Evolutionary conservation across 2,113 vertebrate genomes (phyloP), one percentile per base, ranked within the genome.

Genomic region (Albula goreensis): DNA sequence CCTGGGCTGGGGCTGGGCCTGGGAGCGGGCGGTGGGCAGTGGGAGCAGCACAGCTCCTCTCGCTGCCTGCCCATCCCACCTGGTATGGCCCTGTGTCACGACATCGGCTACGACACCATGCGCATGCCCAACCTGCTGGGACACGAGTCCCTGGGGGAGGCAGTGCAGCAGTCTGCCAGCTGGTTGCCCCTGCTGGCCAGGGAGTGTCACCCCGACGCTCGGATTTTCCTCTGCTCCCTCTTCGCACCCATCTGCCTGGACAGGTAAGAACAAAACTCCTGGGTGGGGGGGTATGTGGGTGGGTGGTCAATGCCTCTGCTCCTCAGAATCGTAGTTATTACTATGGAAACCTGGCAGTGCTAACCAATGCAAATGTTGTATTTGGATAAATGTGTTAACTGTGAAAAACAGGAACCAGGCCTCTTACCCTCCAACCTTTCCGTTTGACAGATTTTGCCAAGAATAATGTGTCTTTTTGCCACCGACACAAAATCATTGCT

Each of bases 211-310:
- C 95, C 96, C 0, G 95, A 96, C 0, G 96, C 95, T n/a, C 91
- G 93, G 86, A 96, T 97, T 86, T 96, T 97, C 91, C 95, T 97
- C 89, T 97, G 97, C 92, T 97, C 96, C 6, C 96, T 97, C 77
- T 97, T 97, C 84, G 95, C 95, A n/a, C 96, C 95, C 0, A 92
- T 97, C 89, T 97, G 97, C 90, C 91, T 97, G 5, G 95, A 97
- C 92, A 96, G 96, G 96, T 97, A 95, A 95, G 93, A 22, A 5
- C 13, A 80, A 80, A 80, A 80, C 4, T 13, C 79, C 79, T 22
- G 19, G 12, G 17, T 10, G 2, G 70, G 22, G 70, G n/a, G 31
- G 31, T 41, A 41, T 41, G 31, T 22, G 19, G 12, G 17, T 10
- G 2, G 70, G 22, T 22, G n/a, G 22, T 4, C 19, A 22, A 22